A percentile compares a stretch with the other conserved stretches of the same genome.
Conservation (phyloP, 2,888 invertebrate species). For the Patella depressa region DNA sequence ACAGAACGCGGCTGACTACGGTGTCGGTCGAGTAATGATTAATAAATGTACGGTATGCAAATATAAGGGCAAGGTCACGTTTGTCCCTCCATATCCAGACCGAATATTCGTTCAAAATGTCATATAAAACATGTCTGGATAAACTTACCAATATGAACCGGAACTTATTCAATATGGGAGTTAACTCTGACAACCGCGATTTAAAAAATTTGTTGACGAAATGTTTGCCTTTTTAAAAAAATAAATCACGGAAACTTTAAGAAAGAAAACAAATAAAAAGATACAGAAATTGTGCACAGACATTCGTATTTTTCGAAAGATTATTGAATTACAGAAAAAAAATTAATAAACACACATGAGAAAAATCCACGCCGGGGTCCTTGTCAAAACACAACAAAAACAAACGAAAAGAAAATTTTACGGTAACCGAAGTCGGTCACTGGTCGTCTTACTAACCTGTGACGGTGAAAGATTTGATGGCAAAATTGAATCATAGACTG, state of each 20-base stretch:
- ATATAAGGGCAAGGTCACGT: conserved; percentile 25
- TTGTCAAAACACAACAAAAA: conserved; percentile 23
- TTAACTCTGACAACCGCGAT: too few species aligned
- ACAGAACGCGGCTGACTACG: conserved; percentile 25
- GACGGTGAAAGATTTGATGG: conserved; percentile 56
- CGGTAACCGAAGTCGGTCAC: background rate
- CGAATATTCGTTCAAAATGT: background rate
- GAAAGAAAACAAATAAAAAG: too few species aligned
- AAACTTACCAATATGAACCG: too few species aligned
- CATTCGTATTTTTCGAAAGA: too few species aligned
- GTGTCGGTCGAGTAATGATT: conserved; percentile 24
- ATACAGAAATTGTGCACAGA: too few species aligned
- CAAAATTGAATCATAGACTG: conserved; percentile 60
- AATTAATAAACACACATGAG: too few species aligned
- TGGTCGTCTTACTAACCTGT: conserved; percentile 46
- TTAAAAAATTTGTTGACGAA: too few species aligned
- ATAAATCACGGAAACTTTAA: too few species aligned
- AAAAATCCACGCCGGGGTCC: background rate
- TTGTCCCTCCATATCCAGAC: background rate
- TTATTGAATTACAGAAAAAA: too few species aligned
- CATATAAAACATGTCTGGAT: too few species aligned
- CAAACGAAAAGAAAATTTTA: conserved; percentile 18
- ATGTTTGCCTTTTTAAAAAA: too few species aligned
- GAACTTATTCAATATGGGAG: too few species aligned
- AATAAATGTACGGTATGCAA: conserved; percentile 33